These are phyloP conservation scores for Chrysopa pallens DNA, from an alignment of 1,140 invertebrate genomes.

Conservation along the genomic window DNA sequence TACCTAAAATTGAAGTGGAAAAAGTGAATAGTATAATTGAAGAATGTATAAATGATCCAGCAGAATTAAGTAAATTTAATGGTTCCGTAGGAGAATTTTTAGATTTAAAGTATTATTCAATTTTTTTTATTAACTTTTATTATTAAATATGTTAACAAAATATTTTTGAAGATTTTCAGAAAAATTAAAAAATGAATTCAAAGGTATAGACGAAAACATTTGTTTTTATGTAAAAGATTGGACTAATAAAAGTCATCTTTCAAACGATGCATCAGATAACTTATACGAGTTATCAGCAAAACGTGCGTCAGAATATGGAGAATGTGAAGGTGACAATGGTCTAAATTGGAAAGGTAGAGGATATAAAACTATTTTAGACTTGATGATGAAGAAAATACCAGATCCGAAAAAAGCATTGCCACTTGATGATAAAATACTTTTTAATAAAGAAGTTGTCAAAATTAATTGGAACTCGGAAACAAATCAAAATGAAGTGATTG, in stretches of 20 bases:
- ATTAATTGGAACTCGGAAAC: constrained; percentile 10
- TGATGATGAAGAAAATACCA: constrained; percentile 14
- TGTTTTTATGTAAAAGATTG: constrained; percentile 24
- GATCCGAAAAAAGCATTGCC: constrained; percentile 7
- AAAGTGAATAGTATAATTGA: too few species aligned
- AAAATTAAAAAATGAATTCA: too few species aligned
- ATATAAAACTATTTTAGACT: constrained; percentile 12
- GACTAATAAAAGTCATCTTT: constrained; percentile 31
- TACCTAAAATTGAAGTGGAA: too few species aligned
- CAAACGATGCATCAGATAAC: constrained; percentile 34
- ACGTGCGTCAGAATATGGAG: constrained; percentile 21
- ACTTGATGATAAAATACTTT: constrained; percentile 11
- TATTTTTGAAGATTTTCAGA: too few species aligned
- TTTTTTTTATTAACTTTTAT: too few species aligned
- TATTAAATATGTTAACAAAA: too few species aligned
- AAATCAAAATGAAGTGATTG: constrained; percentile 10
- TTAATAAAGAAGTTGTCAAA: constrained; percentile 10
- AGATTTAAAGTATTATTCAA: too few species aligned
- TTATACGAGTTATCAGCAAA: constrained; percentile 38
- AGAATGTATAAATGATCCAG: too few species aligned
- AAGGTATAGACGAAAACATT: too few species aligned
- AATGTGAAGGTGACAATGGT: constrained; percentile 10
- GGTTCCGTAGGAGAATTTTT: too few species aligned
- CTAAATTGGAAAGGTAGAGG: constrained; percentile 14
- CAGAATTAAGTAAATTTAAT: too few species aligned